Evolutionary conservation across 1,140 invertebrate species (phyloP).

Genomic region (Fopius arisanus): DNA sequence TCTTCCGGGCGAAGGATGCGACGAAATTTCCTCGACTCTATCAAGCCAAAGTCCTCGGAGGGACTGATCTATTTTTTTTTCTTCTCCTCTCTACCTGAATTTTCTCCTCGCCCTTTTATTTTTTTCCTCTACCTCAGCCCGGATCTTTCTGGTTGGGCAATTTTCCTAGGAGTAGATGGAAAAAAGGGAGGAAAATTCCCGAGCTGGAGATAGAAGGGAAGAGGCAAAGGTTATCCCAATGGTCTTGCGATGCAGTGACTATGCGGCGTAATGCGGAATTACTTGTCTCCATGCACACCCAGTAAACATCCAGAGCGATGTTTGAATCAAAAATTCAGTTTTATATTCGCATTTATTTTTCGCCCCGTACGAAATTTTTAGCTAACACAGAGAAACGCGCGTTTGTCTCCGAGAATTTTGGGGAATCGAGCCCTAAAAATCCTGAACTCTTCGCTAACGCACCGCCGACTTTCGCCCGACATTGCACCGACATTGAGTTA

Average conservation of each 20-base stretch:
- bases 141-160: not conserved
- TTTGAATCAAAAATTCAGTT: not conserved
- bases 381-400: no score
- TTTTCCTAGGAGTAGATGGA: not conserved
- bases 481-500: no score
- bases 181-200: not conserved
- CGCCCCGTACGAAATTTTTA: no score
- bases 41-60: constrained; percentile 21
- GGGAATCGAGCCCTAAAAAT: no score
- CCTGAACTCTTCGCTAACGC: no score
- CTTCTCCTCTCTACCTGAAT: not conserved
- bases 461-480: no score
- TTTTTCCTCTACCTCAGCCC: not conserved
- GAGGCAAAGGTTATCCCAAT: not conserved
- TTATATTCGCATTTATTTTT: not conserved
- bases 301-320: not conserved
- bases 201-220: not conserved
- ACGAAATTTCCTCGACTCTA: constrained; percentile 22
- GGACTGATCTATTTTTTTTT: not conserved
- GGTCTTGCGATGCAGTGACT: constrained; percentile 10
- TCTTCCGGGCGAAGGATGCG: constrained; percentile 6
- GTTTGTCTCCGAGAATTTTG: no score
- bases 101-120: not conserved
- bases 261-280: constrained; percentile 27
- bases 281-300: not conserved